Evolutionary conservation across 2,113 vertebrate genomes (phyloP).

Genomic region (Pogonocichla stellata): DNA sequence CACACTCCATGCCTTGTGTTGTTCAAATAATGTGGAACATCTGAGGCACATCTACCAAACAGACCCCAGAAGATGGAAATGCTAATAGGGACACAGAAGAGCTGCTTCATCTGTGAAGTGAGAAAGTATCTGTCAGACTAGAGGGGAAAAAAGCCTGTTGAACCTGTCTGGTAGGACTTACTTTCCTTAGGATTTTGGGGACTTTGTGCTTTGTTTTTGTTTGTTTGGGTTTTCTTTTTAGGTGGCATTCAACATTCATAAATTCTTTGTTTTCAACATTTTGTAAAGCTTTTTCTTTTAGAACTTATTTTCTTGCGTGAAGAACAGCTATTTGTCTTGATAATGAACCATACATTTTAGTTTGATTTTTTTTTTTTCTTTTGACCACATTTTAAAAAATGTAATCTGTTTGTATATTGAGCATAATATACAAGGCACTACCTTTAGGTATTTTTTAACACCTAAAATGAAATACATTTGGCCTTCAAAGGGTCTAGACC

Average conservation of each 20-base stretch:
- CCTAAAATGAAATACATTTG: not conserved
- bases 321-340: not conserved
- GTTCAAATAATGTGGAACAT: not conserved
- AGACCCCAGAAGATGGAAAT: not conserved
- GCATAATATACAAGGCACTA: not conserved
- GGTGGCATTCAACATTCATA: not conserved
- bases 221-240: not conserved
- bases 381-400: not conserved
- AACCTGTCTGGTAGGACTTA: not conserved
- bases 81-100: not conserved
- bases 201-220: not conserved
- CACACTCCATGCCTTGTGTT: not conserved
- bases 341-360: not conserved
- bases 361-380: not conserved
- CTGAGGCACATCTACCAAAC: not conserved
- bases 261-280: not conserved
- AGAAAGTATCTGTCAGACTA: not conserved
- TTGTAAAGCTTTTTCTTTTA: not conserved
- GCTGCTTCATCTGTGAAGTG: not conserved
- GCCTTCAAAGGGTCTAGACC: not conserved
- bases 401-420: not conserved
- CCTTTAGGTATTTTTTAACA: not conserved
- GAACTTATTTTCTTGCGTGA: not conserved
- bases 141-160: not conserved
- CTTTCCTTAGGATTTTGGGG: not conserved